Evolutionary conservation across 2,113 vertebrate species (phyloP).

Genomic region (Pituophis catenifer): DNA sequence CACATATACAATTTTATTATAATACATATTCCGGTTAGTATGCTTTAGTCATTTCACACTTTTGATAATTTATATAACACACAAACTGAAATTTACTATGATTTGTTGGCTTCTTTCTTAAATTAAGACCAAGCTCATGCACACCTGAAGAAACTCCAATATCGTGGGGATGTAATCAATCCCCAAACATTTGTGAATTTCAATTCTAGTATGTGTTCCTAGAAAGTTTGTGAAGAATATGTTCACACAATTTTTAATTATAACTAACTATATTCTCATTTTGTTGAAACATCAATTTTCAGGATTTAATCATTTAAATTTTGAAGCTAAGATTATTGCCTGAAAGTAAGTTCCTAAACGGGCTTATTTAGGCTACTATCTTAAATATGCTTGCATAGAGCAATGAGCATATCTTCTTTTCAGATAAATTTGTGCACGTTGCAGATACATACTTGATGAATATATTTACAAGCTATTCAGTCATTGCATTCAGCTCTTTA

Average conservation of each 20-base stretch:
- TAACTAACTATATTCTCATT: not conserved
- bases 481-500: not conserved
- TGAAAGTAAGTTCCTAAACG: not conserved
- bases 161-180: not conserved
- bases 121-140: not conserved
- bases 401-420: not conserved
- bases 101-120: constrained; percentile 10
- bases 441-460: not conserved
- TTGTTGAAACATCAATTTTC: not conserved
- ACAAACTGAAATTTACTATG: constrained; percentile 1
- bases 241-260: not conserved
- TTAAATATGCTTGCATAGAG: not conserved
- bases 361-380: not conserved
- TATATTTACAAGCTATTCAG: not conserved
- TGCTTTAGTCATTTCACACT: not conserved
- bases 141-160: not conserved
- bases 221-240: not conserved
- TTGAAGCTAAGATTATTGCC: not conserved
- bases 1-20: not conserved
- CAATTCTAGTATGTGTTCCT: not conserved
- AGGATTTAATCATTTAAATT: not conserved
- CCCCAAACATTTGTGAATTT: not conserved
- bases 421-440: not conserved
- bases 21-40: constrained; percentile 5
- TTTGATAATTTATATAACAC: not conserved